Conservation (phyloP, 1,140 invertebrate genomes). For the Tribolium madens region DNA sequence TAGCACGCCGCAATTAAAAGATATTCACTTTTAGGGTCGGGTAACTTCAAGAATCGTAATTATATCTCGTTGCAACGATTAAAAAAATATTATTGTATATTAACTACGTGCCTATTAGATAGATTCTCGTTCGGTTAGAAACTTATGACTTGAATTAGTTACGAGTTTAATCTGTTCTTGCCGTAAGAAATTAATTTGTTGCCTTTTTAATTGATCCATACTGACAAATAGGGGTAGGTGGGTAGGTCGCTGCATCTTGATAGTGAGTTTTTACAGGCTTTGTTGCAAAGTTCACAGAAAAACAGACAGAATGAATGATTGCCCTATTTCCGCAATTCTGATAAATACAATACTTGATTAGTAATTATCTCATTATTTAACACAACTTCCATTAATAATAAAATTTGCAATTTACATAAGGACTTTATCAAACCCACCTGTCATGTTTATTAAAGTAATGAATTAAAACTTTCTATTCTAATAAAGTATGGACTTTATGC, state of each 20-base stretch:
- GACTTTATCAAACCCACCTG: neutral
- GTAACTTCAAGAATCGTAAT: conserved; percentile 41
- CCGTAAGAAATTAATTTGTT: conserved; percentile 19
- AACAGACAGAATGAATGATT: neutral
- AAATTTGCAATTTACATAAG: conserved; percentile 14
- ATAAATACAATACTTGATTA: conserved; percentile 1
- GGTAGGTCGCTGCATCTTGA: neutral
- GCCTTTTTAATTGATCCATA: conserved; percentile 19
- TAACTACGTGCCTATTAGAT: conserved; percentile 29
- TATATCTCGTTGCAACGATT: conserved; percentile 30
- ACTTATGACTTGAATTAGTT: conserved; percentile 23
- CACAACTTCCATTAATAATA: conserved; percentile 2
- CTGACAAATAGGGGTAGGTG: conserved; percentile 8
- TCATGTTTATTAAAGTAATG: conserved; percentile 12
- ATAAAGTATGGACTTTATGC: neutral
- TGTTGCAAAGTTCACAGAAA: neutral
- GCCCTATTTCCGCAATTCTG: neutral
- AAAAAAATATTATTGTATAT: conserved; percentile 39
- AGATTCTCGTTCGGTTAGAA: conserved; percentile 26
- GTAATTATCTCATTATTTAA: conserved; percentile 5
- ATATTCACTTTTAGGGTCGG: conserved; percentile 41
- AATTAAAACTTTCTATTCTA: neutral
- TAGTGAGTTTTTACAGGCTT: neutral
- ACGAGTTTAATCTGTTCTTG: conserved; percentile 17
- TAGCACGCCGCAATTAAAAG: conserved; percentile 32